phyloP scores from a whole-genome alignment of 2,113 vertebrate genomes.

The Cheirogaleus medius region DNA sequence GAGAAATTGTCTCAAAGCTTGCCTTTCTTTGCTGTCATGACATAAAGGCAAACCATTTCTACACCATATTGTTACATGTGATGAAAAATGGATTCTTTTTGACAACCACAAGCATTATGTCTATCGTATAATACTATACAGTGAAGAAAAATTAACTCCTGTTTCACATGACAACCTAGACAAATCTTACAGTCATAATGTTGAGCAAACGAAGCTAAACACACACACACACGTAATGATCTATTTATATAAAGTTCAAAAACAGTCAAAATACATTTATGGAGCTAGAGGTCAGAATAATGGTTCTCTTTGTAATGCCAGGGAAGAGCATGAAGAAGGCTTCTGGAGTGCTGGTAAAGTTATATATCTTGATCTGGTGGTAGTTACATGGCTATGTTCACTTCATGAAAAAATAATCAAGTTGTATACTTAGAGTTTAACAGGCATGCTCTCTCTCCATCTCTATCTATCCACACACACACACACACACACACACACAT shows the following conservation, averaged over 20 bases:
- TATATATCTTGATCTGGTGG: not conserved
- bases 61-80: no score
- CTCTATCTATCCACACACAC: not conserved
- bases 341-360: not conserved
- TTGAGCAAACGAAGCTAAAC: not conserved
- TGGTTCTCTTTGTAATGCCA: not conserved
- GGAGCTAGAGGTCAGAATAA: not conserved
- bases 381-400: not conserved
- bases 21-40: no score
- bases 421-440: not conserved
- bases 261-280: not conserved
- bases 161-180: not conserved
- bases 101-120: no score
- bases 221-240: not conserved
- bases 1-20: no score
- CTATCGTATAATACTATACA: not conserved
- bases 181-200: not conserved
- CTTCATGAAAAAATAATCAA: not conserved
- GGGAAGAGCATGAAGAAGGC: not conserved
- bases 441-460: not conserved
- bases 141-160: not conserved
- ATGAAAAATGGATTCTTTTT: no score
- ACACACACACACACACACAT: not conserved
- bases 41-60: no score
- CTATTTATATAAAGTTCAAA: not conserved